phyloP scores from a whole-genome alignment of 2,888 invertebrate species.

The Dicycla oo region DNA sequence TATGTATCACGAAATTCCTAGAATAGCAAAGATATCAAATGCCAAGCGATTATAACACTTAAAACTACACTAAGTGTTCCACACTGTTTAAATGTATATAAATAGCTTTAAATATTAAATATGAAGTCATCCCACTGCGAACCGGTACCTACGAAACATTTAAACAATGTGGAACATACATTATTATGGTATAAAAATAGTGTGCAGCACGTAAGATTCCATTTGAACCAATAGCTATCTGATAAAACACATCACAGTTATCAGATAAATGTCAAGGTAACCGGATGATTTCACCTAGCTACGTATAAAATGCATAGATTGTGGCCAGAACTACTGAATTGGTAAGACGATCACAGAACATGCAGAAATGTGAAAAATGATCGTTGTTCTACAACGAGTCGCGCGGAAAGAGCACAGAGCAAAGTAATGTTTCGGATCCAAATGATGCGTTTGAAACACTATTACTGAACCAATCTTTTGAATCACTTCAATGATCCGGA shows the following conservation, averaged over 20 bases:
- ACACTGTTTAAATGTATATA: slow-evolving; percentile 69
- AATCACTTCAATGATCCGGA: too few species aligned
- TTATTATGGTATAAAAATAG: slow-evolving; percentile 1
- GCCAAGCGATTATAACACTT: background rate
- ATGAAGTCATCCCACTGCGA: slow-evolving; percentile 79
- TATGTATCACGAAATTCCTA: slow-evolving; percentile 16
- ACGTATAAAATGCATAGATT: slow-evolving; percentile 27
- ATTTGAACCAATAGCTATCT: slow-evolving; percentile 32
- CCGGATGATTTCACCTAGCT: slow-evolving; percentile 28
- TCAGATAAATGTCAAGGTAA: slow-evolving; percentile 52
- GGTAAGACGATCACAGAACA: background rate
- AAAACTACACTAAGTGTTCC: slow-evolving; percentile 58
- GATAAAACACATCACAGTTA: slow-evolving; percentile 47
- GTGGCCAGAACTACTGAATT: slow-evolving; percentile 7
- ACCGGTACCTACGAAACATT: slow-evolving; percentile 58
- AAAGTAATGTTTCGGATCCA: too few species aligned
- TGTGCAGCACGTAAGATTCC: slow-evolving; percentile 21
- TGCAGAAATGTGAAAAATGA: slow-evolving; percentile 5
- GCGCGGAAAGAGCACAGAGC: too few species aligned
- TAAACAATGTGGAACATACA: slow-evolving; percentile 78
- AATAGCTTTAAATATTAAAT: slow-evolving; percentile 40
- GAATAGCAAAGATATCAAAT: slow-evolving; percentile 17
- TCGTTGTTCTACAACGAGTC: too few species aligned
- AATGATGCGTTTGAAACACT: too few species aligned
- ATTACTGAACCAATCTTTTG: too few species aligned